Evolutionary conservation across 2,888 invertebrate genomes (phyloP), one percentile per base, ranked within the genome.

Genomic region (Phrixothrix hirtus): DNA sequence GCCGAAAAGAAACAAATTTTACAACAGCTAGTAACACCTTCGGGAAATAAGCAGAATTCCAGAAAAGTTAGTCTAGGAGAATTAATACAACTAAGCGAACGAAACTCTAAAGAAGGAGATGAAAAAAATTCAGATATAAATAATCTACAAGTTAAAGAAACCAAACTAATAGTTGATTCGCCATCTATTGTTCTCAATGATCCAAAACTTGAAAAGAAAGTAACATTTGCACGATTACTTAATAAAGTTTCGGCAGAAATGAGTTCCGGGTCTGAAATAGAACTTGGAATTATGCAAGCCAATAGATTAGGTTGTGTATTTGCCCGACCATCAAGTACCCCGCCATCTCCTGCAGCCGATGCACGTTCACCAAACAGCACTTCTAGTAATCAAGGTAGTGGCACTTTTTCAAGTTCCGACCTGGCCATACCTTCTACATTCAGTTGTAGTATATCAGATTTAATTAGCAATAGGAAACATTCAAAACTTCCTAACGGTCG

Each of bases 1-100:
- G 85, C 87, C 21, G 88, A 89, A 75, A 88, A 88, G 73, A 88
- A 87, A 66, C 87, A 87, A 76, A 88, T 89, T 49, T 78, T 89
- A 7, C 88, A 89, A 70, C 88, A 88, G 67, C 76, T 89, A n/a
- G 83, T 87, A 55, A 83, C 85, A 46, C 88, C 88, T 1, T 84
- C 86, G 0, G 72, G 80, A 21, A 81, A 80, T 47, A 84, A 84
- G 63, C 83, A 84, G 47, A 80, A 76, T 63, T 77, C 83, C 4
- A 80, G 81, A 63, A 83, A 84, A 73, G 80, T 86, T 26, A 87
- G 85, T 57, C 79, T 88, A 73, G 87, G 86, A 45, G 89, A 89
- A 68, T 78, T 88, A 17, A 86, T 88, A 60, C 86, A 87, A 67
- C 81, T 88, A 81, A 85, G 84, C 55, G 88, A 88, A 66, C 80